These are phyloP conservation scores for Vireo altiloquus DNA, from an alignment of 2,113 vertebrate species.

Conservation along the genomic window DNA sequence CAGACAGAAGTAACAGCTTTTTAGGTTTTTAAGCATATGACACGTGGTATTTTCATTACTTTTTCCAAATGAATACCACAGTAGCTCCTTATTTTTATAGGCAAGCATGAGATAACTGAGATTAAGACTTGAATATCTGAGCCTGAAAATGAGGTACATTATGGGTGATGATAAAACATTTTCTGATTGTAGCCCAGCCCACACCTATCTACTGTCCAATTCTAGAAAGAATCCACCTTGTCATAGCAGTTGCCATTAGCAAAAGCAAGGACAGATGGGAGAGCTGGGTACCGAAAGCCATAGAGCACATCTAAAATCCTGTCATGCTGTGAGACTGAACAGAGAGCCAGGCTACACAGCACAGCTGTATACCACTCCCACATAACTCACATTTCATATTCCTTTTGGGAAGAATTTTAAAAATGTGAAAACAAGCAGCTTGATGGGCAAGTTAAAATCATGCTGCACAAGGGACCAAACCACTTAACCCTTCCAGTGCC, in stretches of 20 bases:
- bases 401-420: not conserved
- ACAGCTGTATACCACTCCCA: not conserved
- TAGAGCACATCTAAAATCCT: not conserved
- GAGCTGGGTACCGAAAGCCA: not conserved
- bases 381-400: not conserved
- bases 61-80: not conserved
- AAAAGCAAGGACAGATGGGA: not conserved
- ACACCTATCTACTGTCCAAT: not conserved
- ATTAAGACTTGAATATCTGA: not conserved
- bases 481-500: not conserved
- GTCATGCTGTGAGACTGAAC: accelerated
- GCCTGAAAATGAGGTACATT: not conserved
- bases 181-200: not conserved
- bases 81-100: not conserved
- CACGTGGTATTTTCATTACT: not conserved
- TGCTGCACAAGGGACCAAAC: not conserved
- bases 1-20: not conserved
- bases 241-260: accelerated
- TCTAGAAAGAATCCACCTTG: not conserved
- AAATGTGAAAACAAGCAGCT: not conserved
- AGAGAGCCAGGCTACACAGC: not conserved
- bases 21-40: not conserved
- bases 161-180: not conserved
- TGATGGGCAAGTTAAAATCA: not conserved
- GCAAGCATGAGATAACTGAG: not conserved